These are phyloP conservation scores for Moxostoma hubbsi DNA, from an alignment of 2,797 vertebrate species.

Conservation along the genomic window DNA sequence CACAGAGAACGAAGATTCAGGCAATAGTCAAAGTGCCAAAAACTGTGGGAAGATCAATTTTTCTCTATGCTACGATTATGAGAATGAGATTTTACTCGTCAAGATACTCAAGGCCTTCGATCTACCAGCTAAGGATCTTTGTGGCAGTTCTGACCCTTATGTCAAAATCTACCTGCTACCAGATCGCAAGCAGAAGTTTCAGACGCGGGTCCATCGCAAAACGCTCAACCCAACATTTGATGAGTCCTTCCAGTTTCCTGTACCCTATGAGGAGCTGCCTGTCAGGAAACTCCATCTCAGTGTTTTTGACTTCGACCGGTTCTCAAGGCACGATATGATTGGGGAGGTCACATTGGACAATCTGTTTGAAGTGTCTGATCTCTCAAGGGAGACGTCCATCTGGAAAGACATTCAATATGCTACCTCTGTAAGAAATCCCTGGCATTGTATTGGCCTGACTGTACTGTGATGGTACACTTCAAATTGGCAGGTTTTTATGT, in stretches of 20 bases:
- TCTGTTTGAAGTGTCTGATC: slow-evolving; percentile 91
- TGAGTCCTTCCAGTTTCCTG: slow-evolving; percentile 94
- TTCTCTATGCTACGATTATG: slow-evolving; percentile 94
- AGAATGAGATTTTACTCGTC: slow-evolving; percentile 90
- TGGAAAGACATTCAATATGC: slow-evolving; percentile 98
- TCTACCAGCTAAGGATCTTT: slow-evolving; percentile 95
- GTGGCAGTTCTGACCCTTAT: slow-evolving; percentile 96
- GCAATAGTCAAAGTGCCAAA: slow-evolving; percentile 84
- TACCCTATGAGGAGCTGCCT: slow-evolving; percentile 92
- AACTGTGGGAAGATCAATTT: slow-evolving; percentile 96
- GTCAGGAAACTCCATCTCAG: slow-evolving; percentile 94
- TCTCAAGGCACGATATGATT: slow-evolving; percentile 97
- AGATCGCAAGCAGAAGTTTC: slow-evolving; percentile 95
- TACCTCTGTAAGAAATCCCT: slow-evolving; percentile 86
- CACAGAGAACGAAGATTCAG: slow-evolving; percentile 84
- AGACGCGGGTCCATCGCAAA: slow-evolving; percentile 97
- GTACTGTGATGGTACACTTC: background rate
- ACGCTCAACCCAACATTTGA: slow-evolving; percentile 94
- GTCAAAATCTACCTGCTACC: slow-evolving; percentile 98
- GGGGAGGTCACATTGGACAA: slow-evolving; percentile 97
- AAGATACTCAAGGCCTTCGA: slow-evolving; percentile 93
- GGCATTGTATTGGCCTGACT: background rate
- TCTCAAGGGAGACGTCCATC: slow-evolving; percentile 92
- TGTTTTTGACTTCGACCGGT: slow-evolving; percentile 97
- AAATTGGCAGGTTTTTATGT: background rate